Percentiles rank a stretch among this genome's conserved stretches.
Evolutionary conservation across 2,888 invertebrate genomes (phyloP).

Genomic region (Nephrotoma appendiculata): DNA sequence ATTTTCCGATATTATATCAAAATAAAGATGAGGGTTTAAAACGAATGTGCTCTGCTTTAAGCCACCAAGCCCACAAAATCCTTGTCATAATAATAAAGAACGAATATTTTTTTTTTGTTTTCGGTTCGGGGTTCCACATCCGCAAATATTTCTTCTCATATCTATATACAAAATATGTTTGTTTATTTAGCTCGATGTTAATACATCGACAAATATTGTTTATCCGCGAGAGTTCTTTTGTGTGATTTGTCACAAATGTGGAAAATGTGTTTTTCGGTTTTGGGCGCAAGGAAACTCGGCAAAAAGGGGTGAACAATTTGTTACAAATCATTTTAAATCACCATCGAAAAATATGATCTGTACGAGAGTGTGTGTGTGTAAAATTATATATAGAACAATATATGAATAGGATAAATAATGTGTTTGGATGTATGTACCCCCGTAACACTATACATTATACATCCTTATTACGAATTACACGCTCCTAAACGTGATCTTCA

Average conservation of each 20-base stretch:
- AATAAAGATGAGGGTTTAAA: not conserved
- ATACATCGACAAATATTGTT: not conserved
- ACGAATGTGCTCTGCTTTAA: not conserved
- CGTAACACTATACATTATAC: not conserved
- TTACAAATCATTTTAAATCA: not conserved
- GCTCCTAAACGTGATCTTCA: not conserved
- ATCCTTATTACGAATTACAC: not conserved
- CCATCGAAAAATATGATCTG: not conserved
- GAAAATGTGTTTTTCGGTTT: not conserved
- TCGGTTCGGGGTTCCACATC: not conserved
- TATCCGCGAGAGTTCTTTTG: not conserved
- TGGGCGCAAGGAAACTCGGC: not conserved
- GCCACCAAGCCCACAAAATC: constrained; percentile 4
- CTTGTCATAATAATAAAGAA: constrained; percentile 2
- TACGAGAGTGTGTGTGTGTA: not conserved
- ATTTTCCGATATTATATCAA: not conserved
- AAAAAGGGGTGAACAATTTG: not conserved
- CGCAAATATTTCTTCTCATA: not conserved
- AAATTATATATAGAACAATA: not conserved
- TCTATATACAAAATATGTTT: not conserved
- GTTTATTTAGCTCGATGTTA: not conserved
- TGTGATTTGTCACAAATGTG: not conserved
- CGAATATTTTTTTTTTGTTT: not conserved
- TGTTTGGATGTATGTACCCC: not conserved
- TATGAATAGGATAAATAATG: not conserved